Base-by-base conservation (phyloP, 1,140 invertebrate genomes). In the Antheraea mylitta region DNA sequence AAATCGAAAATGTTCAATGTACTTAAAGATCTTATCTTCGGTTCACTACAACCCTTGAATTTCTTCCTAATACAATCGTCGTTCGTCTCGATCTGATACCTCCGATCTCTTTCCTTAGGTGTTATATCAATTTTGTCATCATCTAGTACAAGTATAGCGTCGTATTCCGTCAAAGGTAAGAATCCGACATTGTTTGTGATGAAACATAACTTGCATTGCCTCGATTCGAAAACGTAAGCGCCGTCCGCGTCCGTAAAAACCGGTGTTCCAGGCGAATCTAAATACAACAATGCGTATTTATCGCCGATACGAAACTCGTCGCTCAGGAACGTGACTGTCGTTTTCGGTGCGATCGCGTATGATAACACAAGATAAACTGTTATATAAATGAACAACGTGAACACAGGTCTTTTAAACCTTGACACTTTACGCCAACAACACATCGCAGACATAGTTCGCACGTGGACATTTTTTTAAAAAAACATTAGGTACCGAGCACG, bases 111-210 rank as follows among this genome's bases (percentile, higher is more conserved):
- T 0, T 70, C 72, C 68, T 74, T 72, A 22, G 63, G 38, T 0
- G 76, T 67, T 13, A 58, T 22, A 5, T 16, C 45, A 36, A 66
- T 42, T 7, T 75, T 64, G 7, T 58, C 13, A 1, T 75, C 64
- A 0, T 69, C 75, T 7, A 67, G 13, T 7, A 75, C 58, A 6
- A 81, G 61, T 9, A 81, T 48, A 0, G 77, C 79, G 42, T 81
- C 77, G 64, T 75, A 81, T 64, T 75, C 72, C 18, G 48, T 74
- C 60, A 76, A 65, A 0, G 79, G 79, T 18, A 79, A 45, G 36
- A 81, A 76, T 0, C 79, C 79, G 30, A 59, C 70, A 67, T 81
- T 81, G 60, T 81, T 79, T 0, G 79, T 81, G 4, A 81, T 70
- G 60, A 77, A 81, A 48, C 79, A 81, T 6, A 53, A 64, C 0